Percentiles rank a stretch among this genome's conserved stretches.
These are phyloP conservation scores for Mesodorylaimus sp. DNA, from an alignment of 2,888 invertebrate species.

Conservation along the genomic window DNA sequence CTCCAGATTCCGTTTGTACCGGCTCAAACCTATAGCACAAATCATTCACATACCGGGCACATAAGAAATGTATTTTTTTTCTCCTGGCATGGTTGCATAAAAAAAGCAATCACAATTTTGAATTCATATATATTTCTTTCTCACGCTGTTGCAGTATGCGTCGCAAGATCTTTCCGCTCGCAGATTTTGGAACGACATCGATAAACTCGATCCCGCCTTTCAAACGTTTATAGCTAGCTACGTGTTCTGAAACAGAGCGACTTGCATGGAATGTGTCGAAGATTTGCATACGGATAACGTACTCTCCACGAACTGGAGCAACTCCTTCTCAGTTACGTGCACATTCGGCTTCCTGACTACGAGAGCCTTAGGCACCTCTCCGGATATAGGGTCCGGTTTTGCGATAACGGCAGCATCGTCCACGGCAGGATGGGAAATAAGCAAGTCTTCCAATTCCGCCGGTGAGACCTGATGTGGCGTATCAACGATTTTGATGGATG, in stretches of 20 bases:
- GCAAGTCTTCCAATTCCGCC: constrained; percentile 61
- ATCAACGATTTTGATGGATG: neutral
- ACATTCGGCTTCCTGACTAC: constrained; percentile 32
- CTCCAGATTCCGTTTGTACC: no score
- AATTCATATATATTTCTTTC: no score
- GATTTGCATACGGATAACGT: no score
- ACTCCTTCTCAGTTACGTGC: neutral
- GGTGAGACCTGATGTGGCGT: constrained; percentile 49
- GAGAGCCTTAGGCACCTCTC: constrained; percentile 30
- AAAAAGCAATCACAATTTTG: no score
- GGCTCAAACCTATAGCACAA: no score
- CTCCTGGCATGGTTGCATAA: no score
- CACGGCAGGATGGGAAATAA: constrained; percentile 50
- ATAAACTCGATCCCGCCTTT: constrained; percentile 49
- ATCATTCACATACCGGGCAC: no score
- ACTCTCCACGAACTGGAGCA: constrained; percentile 13
- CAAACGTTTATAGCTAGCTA: constrained; percentile 56
- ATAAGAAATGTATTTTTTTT: no score
- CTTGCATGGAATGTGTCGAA: no score
- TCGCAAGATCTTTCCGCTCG: constrained; percentile 55
- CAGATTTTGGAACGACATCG: constrained; percentile 51
- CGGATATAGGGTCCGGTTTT: constrained; percentile 41
- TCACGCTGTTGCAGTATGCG: constrained; percentile 30
- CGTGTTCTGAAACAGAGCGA: constrained; percentile 38
- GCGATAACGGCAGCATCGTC: constrained; percentile 65